Conservation (phyloP, 2,797 vertebrate genomes). For the Darevskia nairensis region DNA sequence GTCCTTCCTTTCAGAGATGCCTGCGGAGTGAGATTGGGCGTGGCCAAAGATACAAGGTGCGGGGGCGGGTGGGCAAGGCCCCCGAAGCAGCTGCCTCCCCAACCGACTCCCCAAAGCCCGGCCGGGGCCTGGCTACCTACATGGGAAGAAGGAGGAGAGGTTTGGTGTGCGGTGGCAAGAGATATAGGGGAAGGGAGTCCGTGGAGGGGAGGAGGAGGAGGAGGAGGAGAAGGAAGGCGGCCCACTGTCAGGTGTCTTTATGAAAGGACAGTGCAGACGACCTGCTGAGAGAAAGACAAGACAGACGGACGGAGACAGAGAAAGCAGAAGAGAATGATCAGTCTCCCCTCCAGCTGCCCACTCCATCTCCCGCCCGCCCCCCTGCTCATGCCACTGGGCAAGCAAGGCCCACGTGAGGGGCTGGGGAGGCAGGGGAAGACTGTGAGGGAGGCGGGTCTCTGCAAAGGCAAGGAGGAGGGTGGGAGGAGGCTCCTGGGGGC, state of each 20-base stretch:
- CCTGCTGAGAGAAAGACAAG: conserved; percentile 86
- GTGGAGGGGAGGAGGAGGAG: conserved; percentile 86
- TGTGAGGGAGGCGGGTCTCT: background rate
- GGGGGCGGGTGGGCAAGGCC: background rate
- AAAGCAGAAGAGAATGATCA: conserved; percentile 80
- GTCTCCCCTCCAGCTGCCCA: conserved; percentile 70
- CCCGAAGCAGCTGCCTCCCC: conserved; percentile 3
- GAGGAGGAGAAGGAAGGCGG: conserved; percentile 80
- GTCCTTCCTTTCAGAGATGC: conserved; percentile 1
- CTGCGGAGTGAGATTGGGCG: background rate
- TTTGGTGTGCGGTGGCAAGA: conserved; percentile 84
- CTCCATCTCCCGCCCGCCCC: conserved; percentile 18
- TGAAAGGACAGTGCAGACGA: conserved; percentile 97
- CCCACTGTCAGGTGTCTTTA: conserved; percentile 95
- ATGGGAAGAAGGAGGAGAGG: conserved; percentile 89
- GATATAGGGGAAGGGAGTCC: conserved; percentile 86
- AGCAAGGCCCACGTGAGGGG: conserved; percentile 4
- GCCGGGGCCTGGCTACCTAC: conserved; percentile 88
- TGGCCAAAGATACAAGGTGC: background rate
- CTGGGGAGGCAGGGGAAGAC: conserved; percentile 27
- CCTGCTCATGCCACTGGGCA: conserved; percentile 33
- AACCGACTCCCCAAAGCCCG: conserved; percentile 69
- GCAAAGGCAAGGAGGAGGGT: background rate
- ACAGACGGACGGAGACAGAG: conserved; percentile 78
- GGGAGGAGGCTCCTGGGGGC: background rate